phyloP scores from a whole-genome alignment of 2,113 vertebrate genomes.

The Corythornis madagascariensis region DNA sequence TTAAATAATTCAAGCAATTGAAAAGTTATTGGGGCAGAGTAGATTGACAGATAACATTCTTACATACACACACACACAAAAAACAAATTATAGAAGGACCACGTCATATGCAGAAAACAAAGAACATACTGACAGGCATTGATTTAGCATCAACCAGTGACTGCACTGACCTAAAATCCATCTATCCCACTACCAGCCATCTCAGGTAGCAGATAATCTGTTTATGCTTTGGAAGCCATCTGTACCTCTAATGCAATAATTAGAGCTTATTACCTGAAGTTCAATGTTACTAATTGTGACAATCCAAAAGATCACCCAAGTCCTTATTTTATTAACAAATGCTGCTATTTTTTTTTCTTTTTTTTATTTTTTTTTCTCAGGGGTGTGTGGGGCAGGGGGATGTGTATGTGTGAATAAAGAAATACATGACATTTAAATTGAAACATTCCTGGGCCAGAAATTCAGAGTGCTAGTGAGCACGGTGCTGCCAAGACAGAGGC shows the following conservation, averaged over 20 bases:
- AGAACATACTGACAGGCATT: background rate
- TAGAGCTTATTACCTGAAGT: background rate
- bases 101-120: background rate
- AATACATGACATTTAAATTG: background rate
- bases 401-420: background rate
- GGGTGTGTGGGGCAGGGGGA: too few relatives aligned
- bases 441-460: background rate
- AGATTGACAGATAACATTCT: background rate
- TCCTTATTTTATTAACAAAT: background rate
- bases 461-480: background rate
- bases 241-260: background rate
- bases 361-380: background rate
- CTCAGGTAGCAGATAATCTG: background rate
- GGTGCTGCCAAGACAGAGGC: background rate
- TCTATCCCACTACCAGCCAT: background rate
- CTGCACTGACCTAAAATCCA: conserved; percentile 2
- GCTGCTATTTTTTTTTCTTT: background rate
- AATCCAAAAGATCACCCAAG: background rate
- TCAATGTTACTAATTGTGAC: background rate
- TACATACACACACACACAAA: too few relatives aligned
- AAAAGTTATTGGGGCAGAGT: background rate
- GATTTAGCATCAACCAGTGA: background rate
- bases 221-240: background rate
- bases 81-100: background rate
- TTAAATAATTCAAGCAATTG: background rate